These are phyloP conservation scores for Corythoichthys intestinalis DNA, from an alignment of 2,113 vertebrate genomes.

Conservation along the genomic window DNA sequence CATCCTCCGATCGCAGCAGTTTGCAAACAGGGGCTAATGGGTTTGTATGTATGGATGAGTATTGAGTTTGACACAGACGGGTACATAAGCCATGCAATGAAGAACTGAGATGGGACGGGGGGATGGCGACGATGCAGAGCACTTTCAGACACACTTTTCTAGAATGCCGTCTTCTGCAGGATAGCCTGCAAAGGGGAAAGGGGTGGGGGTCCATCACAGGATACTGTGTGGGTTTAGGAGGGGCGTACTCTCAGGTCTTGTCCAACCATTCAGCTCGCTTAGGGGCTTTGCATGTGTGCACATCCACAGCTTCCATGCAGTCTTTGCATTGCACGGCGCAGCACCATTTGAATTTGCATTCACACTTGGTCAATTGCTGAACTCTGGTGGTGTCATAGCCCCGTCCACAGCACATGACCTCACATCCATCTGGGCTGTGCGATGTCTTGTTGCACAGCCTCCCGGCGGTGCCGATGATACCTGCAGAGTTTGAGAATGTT, in stretches of 20 bases:
- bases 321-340: conserved; percentile 95
- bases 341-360: conserved; percentile 96
- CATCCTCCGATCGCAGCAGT: conserved; percentile 37
- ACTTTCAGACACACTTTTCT: conserved; percentile 78
- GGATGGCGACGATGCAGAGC: conserved; percentile 47
- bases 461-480: conserved; percentile 91
- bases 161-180: conserved; percentile 71
- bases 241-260: conserved; percentile 78
- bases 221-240: conserved; percentile 34
- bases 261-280: conserved; percentile 93
- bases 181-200: conserved; percentile 58
- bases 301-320: conserved; percentile 90
- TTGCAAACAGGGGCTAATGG: conserved; percentile 64
- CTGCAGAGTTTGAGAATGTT: conserved; percentile 64
- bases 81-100: conserved; percentile 87
- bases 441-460: conserved; percentile 90
- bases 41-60: conserved; percentile 64
- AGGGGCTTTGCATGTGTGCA: conserved; percentile 95
- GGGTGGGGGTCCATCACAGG: conserved; percentile 58
- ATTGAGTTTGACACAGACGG: conserved; percentile 74
- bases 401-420: conserved; percentile 98
- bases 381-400: conserved; percentile 93
- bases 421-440: conserved; percentile 89
- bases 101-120: conserved; percentile 43
- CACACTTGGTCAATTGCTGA: conserved; percentile 87